These are phyloP conservation scores for Atethmia centrago DNA, from an alignment of 2,888 invertebrate genomes.

Conservation along the genomic window DNA sequence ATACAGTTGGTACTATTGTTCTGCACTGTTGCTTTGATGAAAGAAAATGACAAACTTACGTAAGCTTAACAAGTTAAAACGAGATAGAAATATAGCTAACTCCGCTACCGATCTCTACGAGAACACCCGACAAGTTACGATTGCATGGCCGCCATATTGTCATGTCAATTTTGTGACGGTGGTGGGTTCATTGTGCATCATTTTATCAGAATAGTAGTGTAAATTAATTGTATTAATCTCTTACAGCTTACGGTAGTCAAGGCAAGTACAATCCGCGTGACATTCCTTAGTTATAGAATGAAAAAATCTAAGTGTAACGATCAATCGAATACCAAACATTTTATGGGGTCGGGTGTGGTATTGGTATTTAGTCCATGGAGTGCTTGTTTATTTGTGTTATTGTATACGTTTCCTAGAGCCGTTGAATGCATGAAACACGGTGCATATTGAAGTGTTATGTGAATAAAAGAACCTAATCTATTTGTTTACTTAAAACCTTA, in stretches of 20 bases:
- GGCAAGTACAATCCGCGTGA: conserved; percentile 71
- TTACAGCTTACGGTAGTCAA: conserved; percentile 75
- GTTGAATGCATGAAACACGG: conserved; percentile 71
- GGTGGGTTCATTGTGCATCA: conserved; percentile 77
- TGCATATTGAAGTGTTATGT: conserved; percentile 70
- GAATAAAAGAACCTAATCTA: conserved; percentile 46
- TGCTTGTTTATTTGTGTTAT: conserved; percentile 87
- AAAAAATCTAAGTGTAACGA: conserved; percentile 31
- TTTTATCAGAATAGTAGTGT: conserved; percentile 69
- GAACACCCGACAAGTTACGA: conserved; percentile 70
- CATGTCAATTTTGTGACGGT: conserved; percentile 86
- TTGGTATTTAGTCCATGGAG: conserved; percentile 87
- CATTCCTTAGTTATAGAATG: conserved; percentile 8
- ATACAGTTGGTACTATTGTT: conserved; percentile 63
- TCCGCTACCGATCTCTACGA: conserved; percentile 49
- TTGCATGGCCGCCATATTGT: conserved; percentile 86
- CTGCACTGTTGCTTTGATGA: conserved; percentile 53
- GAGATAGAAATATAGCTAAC: conserved; percentile 62
- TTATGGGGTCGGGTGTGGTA: conserved; percentile 81
- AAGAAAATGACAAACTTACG: conserved; percentile 59
- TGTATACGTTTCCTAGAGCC: conserved; percentile 72
- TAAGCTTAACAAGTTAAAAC: conserved; percentile 18
- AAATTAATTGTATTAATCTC: conserved; percentile 69
- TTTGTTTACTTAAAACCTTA: conserved; percentile 53
- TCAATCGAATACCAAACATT: conserved; percentile 71